Evolutionary conservation across 2,113 vertebrate species (phyloP).

Genomic region (Ageneiosus marmoratus): DNA sequence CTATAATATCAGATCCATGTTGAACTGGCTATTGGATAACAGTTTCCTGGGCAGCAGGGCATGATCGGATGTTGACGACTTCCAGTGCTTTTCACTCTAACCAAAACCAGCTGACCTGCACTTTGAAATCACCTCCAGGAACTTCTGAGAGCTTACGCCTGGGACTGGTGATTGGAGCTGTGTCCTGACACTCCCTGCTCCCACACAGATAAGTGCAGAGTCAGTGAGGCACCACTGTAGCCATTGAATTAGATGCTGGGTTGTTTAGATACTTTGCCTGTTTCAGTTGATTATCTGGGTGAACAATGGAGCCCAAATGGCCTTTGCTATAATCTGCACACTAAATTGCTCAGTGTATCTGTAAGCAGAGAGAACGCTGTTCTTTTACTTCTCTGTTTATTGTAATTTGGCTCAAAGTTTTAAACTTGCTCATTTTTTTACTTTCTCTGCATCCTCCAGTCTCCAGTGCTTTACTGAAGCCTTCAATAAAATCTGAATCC

Average conservation of each 20-base stretch:
- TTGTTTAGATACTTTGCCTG: slow-evolving; percentile 8
- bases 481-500: not conserved
- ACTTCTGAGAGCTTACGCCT: slow-evolving; percentile 16
- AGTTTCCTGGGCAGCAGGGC: not conserved
- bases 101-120: slow-evolving; percentile 45
- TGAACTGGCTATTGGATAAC: not conserved
- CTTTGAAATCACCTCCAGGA: slow-evolving; percentile 33
- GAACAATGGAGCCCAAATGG: not conserved
- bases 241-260: slow-evolving; percentile 7
- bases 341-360: not conserved
- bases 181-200: not conserved
- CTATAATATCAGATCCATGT: not conserved
- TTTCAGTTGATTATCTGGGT: slow-evolving; percentile 21
- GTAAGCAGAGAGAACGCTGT: slow-evolving; percentile 19
- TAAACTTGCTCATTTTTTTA: not conserved
- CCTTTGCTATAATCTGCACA: slow-evolving; percentile 29
- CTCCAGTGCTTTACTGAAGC: not conserved
- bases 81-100: slow-evolving; percentile 37
- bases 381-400: slow-evolving; percentile 36
- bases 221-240: slow-evolving; percentile 2
- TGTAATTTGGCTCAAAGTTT: slow-evolving; percentile 32
- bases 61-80: slow-evolving; percentile 28
- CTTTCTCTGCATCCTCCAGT: not conserved
- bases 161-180: slow-evolving; percentile 14
- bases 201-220: slow-evolving; percentile 28